phyloP scores from a whole-genome alignment of 53 echinoderm and acorn worm species.

The Paracentrotus lividus region DNA sequence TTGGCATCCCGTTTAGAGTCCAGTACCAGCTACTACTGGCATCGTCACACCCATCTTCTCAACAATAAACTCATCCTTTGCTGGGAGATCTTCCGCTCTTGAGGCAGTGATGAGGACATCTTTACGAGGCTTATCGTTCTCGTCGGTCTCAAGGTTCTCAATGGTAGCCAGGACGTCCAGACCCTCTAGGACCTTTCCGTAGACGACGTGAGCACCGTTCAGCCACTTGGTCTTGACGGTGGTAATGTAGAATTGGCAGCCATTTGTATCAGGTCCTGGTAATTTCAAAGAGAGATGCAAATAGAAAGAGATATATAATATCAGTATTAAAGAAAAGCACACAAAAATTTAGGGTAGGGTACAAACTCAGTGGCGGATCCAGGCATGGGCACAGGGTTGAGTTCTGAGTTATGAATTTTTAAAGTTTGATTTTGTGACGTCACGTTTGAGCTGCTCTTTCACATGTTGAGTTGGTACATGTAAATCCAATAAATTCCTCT shows the following conservation, averaged over 20 bases:
- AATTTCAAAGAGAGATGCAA: not conserved
- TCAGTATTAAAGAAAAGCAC: too few species aligned
- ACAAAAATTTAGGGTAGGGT: too few species aligned
- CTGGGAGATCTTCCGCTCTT: constrained; percentile 65
- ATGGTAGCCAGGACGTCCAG: constrained; percentile 80
- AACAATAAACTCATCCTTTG: constrained; percentile 70
- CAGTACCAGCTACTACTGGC: constrained; percentile 14
- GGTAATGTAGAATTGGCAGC: constrained; percentile 96
- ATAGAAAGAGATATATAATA: too few species aligned
- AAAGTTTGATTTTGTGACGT: too few species aligned
- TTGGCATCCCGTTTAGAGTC: not conserved
- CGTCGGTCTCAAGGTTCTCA: constrained; percentile 76
- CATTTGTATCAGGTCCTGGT: constrained; percentile 89
- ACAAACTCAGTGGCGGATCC: too few species aligned
- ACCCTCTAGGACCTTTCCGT: constrained; percentile 88
- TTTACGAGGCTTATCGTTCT: constrained; percentile 77
- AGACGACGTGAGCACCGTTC: constrained; percentile 91
- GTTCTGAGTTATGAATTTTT: too few species aligned
- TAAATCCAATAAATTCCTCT: too few species aligned
- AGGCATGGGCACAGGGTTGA: too few species aligned
- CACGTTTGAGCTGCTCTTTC: too few species aligned
- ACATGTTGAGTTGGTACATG: too few species aligned
- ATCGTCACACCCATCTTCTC: constrained; percentile 75
- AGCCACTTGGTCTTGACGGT: constrained; percentile 84
- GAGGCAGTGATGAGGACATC: constrained; percentile 71